Evolutionary conservation across 2,797 vertebrate species (phyloP).

Genomic region (Gouania willdenowi): DNA sequence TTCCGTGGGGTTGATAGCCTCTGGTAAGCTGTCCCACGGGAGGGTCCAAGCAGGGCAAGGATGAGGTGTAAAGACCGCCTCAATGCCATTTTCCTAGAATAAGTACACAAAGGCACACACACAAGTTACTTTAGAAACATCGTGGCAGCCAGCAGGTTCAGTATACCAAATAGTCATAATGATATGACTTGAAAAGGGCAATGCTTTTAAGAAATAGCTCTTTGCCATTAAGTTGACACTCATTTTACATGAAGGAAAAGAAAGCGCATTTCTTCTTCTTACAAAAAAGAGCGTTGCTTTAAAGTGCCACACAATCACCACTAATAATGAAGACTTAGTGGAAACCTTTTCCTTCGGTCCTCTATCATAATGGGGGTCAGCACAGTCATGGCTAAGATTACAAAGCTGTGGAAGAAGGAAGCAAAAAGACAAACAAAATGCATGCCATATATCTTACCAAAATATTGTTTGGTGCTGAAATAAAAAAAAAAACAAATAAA

Average conservation of each 20-base stretch:
- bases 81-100: slow-evolving; percentile 83
- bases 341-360: too few species aligned
- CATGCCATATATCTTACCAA: too few species aligned
- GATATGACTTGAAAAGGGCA: slow-evolving; percentile 23
- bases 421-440: too few species aligned
- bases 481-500: too few species aligned
- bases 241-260: slow-evolving; percentile 2
- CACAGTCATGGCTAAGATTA: too few species aligned
- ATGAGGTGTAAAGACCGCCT: slow-evolving; percentile 84
- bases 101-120: slow-evolving; percentile 27
- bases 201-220: slow-evolving; percentile 4
- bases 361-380: too few species aligned
- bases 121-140: slow-evolving; percentile 54
- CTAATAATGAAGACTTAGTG: too few species aligned
- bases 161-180: slow-evolving; percentile 23
- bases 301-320: neutral
- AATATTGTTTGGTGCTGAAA: too few species aligned
- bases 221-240: slow-evolving; percentile 4
- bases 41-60: slow-evolving; percentile 84
- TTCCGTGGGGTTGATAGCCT: slow-evolving; percentile 88
- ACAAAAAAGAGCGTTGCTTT: slow-evolving; percentile 4
- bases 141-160: slow-evolving; percentile 16
- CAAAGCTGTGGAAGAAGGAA: too few species aligned
- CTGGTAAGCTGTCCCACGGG: slow-evolving; percentile 86
- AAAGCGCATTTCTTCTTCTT: slow-evolving; percentile 4